Evolutionary conservation across 1,140 invertebrate species (phyloP).

Genomic region (Bombus huntii): DNA sequence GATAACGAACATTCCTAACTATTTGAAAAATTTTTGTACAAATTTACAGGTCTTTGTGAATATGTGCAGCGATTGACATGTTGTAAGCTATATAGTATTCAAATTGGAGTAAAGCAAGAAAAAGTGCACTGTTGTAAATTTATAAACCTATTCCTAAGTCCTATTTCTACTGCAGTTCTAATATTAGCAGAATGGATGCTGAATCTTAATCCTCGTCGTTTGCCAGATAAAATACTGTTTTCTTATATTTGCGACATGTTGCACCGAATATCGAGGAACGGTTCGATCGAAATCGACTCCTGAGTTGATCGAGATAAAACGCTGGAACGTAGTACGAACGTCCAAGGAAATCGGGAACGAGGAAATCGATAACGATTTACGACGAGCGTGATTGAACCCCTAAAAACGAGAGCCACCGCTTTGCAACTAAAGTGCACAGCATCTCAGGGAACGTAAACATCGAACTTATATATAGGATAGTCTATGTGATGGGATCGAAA

Average conservation of each 20-base stretch:
- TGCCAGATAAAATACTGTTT: neutral
- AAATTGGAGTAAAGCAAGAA: too few relatives aligned
- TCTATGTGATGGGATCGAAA: conserved; percentile 50
- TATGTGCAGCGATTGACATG: too few relatives aligned
- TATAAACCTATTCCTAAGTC: neutral
- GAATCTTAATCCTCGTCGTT: neutral
- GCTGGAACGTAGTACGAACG: conserved; percentile 30
- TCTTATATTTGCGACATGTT: neutral
- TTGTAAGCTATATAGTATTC: too few relatives aligned
- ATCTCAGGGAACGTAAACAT: conserved; percentile 36
- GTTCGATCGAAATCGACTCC: neutral
- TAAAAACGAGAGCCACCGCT: conserved; percentile 35
- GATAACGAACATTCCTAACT: too few relatives aligned
- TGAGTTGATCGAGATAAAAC: conserved; percentile 26
- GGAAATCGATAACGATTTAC: conserved; percentile 48
- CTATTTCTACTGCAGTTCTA: neutral
- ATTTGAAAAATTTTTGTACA: too few relatives aligned
- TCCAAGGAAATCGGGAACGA: conserved; percentile 23
- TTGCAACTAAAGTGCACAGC: conserved; percentile 31
- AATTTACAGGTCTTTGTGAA: too few relatives aligned
- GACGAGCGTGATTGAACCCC: conserved; percentile 45
- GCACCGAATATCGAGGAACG: neutral
- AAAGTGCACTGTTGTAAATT: too few relatives aligned
- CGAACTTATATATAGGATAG: conserved; percentile 22
- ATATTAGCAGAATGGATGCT: neutral